Percentiles rank a stretch among this genome's conserved stretches.
phyloP scores from a whole-genome alignment of 37 sponge, comb jelly and placozoan genomes.

The Lycopodina hypogea region DNA sequence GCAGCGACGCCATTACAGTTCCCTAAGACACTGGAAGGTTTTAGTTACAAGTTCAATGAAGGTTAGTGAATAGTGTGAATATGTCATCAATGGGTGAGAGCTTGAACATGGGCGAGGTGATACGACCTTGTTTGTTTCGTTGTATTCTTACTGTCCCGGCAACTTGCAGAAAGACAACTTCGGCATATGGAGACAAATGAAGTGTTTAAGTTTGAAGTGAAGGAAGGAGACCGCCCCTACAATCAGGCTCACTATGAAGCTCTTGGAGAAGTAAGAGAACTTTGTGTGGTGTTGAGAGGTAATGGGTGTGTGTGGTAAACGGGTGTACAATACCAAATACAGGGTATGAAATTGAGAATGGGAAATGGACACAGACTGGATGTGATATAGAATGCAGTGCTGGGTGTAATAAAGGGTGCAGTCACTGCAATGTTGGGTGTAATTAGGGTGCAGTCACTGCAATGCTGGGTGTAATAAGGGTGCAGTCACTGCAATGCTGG shows the following conservation, averaged over 20 bases:
- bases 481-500: too few relatives aligned
- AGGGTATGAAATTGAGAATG: too few relatives aligned
- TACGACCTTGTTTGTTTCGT: too few relatives aligned
- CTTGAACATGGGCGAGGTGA: too few relatives aligned
- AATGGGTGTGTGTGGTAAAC: not conserved
- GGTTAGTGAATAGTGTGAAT: constrained; percentile 6
- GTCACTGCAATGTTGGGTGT: too few relatives aligned
- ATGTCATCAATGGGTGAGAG: constrained; percentile 64
- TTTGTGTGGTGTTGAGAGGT: not conserved
- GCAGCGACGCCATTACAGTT: not conserved
- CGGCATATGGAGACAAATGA: constrained; percentile 43
- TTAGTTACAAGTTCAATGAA: constrained; percentile 62
- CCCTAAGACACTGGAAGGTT: constrained; percentile 62
- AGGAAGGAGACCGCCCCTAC: constrained; percentile 22
- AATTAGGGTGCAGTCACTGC: too few relatives aligned
- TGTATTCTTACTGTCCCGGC: too few relatives aligned
- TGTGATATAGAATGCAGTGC: too few relatives aligned
- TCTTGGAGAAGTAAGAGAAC: constrained; percentile 79
- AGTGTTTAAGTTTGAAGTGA: constrained; percentile 62
- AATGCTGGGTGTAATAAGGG: too few relatives aligned
- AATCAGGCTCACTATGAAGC: constrained; percentile 84
- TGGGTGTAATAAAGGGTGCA: too few relatives aligned
- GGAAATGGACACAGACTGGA: too few relatives aligned
- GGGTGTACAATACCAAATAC: not conserved
- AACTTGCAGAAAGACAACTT: constrained; percentile 56